Conservation (phyloP, 2,113 vertebrate species). For the Phyllostomus discolor region DNA sequence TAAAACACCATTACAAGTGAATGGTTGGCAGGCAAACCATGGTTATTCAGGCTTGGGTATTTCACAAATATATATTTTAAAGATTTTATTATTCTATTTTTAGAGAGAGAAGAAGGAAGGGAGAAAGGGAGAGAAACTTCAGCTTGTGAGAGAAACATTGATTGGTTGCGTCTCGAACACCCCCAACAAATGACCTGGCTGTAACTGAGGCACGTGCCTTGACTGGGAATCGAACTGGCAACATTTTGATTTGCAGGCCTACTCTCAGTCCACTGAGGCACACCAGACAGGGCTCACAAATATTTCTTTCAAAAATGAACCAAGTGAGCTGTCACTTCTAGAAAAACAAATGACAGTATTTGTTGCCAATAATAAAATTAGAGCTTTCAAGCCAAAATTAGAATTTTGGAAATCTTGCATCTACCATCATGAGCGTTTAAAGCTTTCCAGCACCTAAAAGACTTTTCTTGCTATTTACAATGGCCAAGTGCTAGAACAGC, state of each 20-base stretch:
- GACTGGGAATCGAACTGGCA: no score
- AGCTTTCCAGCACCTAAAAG: neutral
- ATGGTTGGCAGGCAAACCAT: neutral
- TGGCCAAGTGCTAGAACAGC: no score
- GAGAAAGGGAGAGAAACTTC: no score
- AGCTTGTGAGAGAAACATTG: no score
- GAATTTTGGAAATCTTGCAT: slow-evolving; percentile 4
- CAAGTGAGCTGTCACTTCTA: neutral
- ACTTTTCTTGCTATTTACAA: neutral
- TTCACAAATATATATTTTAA: neutral
- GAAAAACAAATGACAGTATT: slow-evolving; percentile 6
- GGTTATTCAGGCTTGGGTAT: neutral
- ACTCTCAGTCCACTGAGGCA: no score
- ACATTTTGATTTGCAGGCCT: no score
- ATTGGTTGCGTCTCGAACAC: no score
- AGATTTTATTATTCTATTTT: neutral
- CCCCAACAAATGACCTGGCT: no score
- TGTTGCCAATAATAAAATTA: neutral
- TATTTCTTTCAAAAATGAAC: neutral
- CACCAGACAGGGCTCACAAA: neutral
- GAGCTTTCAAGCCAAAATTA: slow-evolving; percentile 31
- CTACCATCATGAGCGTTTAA: neutral
- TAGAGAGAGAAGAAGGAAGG: no score
- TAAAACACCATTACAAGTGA: neutral
- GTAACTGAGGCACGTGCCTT: no score